Conservation (phyloP, 1,140 invertebrate species). For the Orchesella cincta region DNA sequence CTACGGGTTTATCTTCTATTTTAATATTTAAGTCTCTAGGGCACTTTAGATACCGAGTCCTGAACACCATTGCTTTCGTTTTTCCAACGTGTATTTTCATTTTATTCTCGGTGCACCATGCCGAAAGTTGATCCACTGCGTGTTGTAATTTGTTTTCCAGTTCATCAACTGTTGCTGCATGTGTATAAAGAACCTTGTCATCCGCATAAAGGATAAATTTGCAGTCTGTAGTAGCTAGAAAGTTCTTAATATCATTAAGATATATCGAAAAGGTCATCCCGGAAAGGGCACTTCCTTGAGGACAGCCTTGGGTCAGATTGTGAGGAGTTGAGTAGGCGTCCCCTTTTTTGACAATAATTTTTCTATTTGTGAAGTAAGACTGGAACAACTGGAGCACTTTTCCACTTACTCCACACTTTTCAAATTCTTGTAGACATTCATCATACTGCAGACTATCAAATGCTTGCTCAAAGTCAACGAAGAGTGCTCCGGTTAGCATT, state of each 20-base stretch:
- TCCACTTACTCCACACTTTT: neutral
- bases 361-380: constrained; percentile 4
- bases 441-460: too few species aligned
- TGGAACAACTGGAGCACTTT: neutral
- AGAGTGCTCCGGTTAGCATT: neutral
- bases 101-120: neutral
- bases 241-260: neutral
- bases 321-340: neutral
- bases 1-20: neutral
- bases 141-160: neutral
- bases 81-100: neutral
- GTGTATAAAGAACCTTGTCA: neutral
- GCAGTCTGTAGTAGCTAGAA: neutral
- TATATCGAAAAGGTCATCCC: neutral
- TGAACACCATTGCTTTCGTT: neutral
- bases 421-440: too few species aligned
- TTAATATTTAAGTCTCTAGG: neutral
- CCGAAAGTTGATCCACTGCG: neutral
- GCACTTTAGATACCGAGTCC: neutral
- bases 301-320: neutral
- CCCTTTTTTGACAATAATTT: neutral
- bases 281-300: neutral
- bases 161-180: neutral
- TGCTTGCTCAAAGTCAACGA: too few species aligned
- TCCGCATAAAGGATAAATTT: neutral